Evolutionary conservation across 1,140 invertebrate genomes (phyloP), one percentile per base, ranked within the genome.

Genomic region (Drosophila aff.): DNA sequence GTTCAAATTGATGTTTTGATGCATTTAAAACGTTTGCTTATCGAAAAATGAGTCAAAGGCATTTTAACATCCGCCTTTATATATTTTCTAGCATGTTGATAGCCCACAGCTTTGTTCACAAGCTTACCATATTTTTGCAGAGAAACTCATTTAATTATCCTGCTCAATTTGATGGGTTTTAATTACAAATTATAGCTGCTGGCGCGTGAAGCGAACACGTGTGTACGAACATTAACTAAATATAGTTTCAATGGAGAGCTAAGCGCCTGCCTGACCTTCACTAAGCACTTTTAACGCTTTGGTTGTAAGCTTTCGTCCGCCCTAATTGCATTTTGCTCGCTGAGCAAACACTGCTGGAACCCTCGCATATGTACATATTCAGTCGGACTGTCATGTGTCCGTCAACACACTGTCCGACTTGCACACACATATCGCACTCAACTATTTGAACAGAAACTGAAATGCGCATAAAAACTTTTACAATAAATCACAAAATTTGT

Each of bases 391-490:
- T 63, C 21, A 58, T 50, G n/a, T 67, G 69, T 52, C 66, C 65
- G 64, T 79, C 50, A 77, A 59, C 55, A 66, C 23, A 74, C 40
- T 36, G 41, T 52, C 38, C 38, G 11, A 43, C 57, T 55, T 38
- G 33, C 26, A 50, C 46, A 52, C 53, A 47, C 55, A 71, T 52
- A 58, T 72, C 60, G 74, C 66, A 81, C 46, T 33, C 47, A 74
- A 75, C 66, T 83, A 62, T 82, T 58, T 62, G 61, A 38, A 78
- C 31, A 71, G 61, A 28, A 59, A 61, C 68, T 52, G 71, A 73
- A 81, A 81, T 81, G 71, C 43, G 65, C 58, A 62, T 59, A 81
- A 63, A 74, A 76, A 84, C 62, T 75, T 82, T 76, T 61, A 73
- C 67, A 62, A 63, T 66, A 55, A 58, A 69, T 62, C 71, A 65